Percentiles rank a stretch among this genome's conserved stretches.
These are phyloP conservation scores for Toxotes jaculatrix DNA, from an alignment of 2,113 vertebrate genomes.

Conservation along the genomic window DNA sequence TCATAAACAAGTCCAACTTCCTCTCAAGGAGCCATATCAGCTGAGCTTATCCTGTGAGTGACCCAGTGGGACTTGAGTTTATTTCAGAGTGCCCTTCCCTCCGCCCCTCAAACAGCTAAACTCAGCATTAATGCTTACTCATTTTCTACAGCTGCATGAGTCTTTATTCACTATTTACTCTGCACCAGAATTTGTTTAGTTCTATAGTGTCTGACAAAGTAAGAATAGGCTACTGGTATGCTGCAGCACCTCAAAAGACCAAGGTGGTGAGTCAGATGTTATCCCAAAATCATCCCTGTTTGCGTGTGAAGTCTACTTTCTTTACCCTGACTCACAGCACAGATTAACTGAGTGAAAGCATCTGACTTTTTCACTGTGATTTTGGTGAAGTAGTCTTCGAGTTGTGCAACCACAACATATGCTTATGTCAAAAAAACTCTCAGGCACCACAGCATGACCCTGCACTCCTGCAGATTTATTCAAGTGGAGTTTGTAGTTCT, in stretches of 20 bases:
- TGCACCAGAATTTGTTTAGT: slow-evolving; percentile 21
- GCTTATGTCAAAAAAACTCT: slow-evolving; percentile 43
- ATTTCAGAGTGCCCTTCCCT: slow-evolving; percentile 29
- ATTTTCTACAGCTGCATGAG: slow-evolving; percentile 32
- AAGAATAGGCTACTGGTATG: slow-evolving; percentile 11
- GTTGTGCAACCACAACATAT: slow-evolving; percentile 38
- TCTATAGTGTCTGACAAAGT: slow-evolving; percentile 10
- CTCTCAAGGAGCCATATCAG: slow-evolving; percentile 68
- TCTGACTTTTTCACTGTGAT: slow-evolving; percentile 26
- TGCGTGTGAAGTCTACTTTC: slow-evolving; percentile 34
- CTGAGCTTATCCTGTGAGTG: slow-evolving; percentile 65
- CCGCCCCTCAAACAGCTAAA: slow-evolving; percentile 14
- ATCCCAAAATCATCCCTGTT: slow-evolving; percentile 17
- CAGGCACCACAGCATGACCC: slow-evolving; percentile 13
- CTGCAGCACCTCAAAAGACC: slow-evolving; percentile 12
- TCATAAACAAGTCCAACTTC: slow-evolving; percentile 79
- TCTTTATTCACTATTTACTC: not conserved
- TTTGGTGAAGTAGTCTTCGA: slow-evolving; percentile 23
- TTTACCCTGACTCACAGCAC: slow-evolving; percentile 33
- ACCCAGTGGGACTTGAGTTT: slow-evolving; percentile 46
- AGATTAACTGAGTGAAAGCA: slow-evolving; percentile 34
- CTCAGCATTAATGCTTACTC: slow-evolving; percentile 16
- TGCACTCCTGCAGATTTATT: slow-evolving; percentile 20
- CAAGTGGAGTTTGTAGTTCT: slow-evolving; percentile 42
- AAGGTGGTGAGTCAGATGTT: slow-evolving; percentile 30